phyloP scores from a whole-genome alignment of 1,140 invertebrate species.

The Heliconius nattereri region DNA sequence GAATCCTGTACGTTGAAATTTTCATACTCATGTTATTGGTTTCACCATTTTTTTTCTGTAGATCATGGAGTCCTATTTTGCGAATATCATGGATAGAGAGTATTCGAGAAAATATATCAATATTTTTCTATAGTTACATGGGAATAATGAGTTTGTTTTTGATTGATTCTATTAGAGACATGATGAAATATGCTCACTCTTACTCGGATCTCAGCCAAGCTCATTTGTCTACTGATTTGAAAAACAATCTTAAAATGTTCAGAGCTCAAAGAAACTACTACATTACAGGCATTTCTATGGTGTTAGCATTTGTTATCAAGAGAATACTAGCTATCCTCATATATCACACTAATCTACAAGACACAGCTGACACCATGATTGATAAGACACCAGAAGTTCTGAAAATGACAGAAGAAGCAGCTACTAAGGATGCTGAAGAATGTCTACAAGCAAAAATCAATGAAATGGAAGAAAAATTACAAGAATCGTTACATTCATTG shows the following conservation, averaged over 20 bases:
- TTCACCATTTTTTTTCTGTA: not conserved
- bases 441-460: not conserved
- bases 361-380: not conserved
- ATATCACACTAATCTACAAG: not conserved
- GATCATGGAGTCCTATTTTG: not conserved
- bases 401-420: slow-evolving; percentile 2
- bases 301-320: not conserved
- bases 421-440: not conserved
- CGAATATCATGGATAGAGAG: not conserved
- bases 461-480: not conserved
- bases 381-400: not conserved
- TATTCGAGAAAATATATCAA: not conserved
- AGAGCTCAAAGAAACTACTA: slow-evolving; percentile 1
- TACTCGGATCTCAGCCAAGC: not conserved
- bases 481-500: not conserved
- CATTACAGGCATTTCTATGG: not conserved
- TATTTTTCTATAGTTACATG: not conserved
- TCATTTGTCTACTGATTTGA: not conserved
- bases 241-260: slow-evolving; percentile 1
- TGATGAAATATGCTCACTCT: not conserved
- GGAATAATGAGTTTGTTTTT: not conserved
- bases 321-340: not conserved
- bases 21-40: not conserved
- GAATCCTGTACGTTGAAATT: not conserved
- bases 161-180: not conserved